Evolutionary conservation across 1,140 invertebrate species (phyloP).

Genomic region (Philopotamus ludificatus): DNA sequence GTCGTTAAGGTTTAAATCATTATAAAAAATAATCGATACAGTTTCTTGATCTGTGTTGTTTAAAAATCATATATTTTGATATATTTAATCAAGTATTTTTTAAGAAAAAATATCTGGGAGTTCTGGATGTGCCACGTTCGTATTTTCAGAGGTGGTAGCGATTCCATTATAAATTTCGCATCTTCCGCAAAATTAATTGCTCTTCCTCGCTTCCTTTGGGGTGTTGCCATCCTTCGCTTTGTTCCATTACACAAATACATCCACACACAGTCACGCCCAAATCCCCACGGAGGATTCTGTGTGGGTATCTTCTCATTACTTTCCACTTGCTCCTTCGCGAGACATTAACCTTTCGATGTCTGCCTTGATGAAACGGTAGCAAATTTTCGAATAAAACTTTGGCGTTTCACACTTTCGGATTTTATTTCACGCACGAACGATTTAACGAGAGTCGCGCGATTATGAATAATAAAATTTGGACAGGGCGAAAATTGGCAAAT

Average conservation of each 20-base stretch:
- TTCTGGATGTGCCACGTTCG: too few species aligned
- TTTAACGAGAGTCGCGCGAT: constrained; percentile 11
- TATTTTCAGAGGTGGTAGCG: too few species aligned
- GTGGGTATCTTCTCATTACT: constrained; percentile 22
- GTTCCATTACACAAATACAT: constrained; percentile 11
- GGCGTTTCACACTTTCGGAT: constrained; percentile 21
- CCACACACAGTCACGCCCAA: not conserved
- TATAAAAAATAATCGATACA: too few species aligned
- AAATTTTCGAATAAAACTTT: constrained; percentile 28
- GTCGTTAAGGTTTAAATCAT: too few species aligned
- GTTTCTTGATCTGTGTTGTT: too few species aligned
- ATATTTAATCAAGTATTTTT: too few species aligned
- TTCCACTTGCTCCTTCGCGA: constrained; percentile 25
- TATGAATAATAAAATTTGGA: too few species aligned
- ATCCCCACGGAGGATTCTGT: not conserved
- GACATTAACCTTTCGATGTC: constrained; percentile 26
- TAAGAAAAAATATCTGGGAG: too few species aligned
- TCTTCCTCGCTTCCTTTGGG: constrained; percentile 12
- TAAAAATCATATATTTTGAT: too few species aligned
- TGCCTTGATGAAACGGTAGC: constrained; percentile 22
- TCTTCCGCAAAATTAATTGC: constrained; percentile 34
- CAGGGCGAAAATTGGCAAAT: too few species aligned
- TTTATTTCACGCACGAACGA: constrained; percentile 19
- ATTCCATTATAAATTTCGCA: constrained; percentile 32
- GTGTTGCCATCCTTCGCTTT: constrained; percentile 15